These are phyloP conservation scores for Montipora capitata DNA, from an alignment of 92 coral and sea anemone species.

Conservation along the genomic window DNA sequence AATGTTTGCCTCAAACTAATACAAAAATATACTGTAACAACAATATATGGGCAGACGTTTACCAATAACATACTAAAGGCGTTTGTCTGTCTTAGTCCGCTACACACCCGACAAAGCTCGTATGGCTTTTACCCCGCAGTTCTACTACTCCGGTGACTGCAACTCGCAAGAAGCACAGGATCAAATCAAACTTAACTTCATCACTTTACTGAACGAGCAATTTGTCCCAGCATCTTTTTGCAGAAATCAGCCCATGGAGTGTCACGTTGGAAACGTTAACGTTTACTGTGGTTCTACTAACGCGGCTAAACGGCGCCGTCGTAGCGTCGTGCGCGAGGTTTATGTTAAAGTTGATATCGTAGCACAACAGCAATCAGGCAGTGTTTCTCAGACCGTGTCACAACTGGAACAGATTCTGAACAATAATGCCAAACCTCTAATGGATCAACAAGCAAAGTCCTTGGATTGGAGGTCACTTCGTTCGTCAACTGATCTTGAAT, in stretches of 20 bases:
- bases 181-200: slow-evolving; percentile 83
- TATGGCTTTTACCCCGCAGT: slow-evolving; percentile 49
- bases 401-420: slow-evolving; percentile 63
- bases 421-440: slow-evolving; percentile 70
- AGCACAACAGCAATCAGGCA: slow-evolving; percentile 73
- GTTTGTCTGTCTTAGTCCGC: slow-evolving; percentile 66
- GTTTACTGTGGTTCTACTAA: slow-evolving; percentile 89
- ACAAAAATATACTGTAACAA: no score
- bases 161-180: slow-evolving; percentile 81
- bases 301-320: slow-evolving; percentile 79
- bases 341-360: slow-evolving; percentile 84
- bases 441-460: slow-evolving; percentile 66
- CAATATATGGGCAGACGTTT: no score
- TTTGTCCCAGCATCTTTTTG: slow-evolving; percentile 63
- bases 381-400: slow-evolving; percentile 51
- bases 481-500: slow-evolving; percentile 76
- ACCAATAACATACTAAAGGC: not conserved
- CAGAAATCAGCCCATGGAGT: slow-evolving; percentile 54
- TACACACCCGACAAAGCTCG: slow-evolving; percentile 79
- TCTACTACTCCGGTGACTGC: slow-evolving; percentile 94
- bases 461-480: slow-evolving; percentile 74
- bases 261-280: slow-evolving; percentile 83
- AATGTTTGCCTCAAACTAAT: no score
- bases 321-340: slow-evolving; percentile 83
- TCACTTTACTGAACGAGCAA: slow-evolving; percentile 42